Percentiles rank a stretch among this genome's conserved stretches.
phyloP scores from a whole-genome alignment of 1,140 invertebrate genomes.

The Yoshiicerus persimilis region DNA sequence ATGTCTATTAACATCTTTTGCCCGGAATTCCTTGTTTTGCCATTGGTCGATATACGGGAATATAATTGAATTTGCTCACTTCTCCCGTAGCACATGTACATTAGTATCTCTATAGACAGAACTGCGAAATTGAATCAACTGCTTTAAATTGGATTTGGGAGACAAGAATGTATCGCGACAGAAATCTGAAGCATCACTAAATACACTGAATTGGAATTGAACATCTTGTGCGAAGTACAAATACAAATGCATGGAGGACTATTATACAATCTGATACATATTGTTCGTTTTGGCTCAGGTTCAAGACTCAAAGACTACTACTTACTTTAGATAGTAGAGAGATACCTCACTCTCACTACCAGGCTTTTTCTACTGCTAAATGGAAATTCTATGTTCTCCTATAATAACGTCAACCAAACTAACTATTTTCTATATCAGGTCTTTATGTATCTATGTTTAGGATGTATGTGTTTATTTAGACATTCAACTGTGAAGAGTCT shows the following conservation, averaged over 20 bases:
- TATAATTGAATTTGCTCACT: slow-evolving; percentile 57
- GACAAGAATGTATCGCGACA: neutral
- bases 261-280: neutral
- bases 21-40: slow-evolving; percentile 32
- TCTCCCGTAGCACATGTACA: slow-evolving; percentile 35
- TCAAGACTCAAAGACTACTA: neutral
- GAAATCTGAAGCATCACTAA: neutral
- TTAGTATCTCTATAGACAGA: neutral
- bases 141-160: neutral
- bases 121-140: neutral
- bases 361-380: neutral
- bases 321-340: no score
- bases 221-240: neutral
- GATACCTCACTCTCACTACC: no score
- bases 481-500: neutral
- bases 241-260: neutral
- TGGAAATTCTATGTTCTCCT: neutral
- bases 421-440: no score
- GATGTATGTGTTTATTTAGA: neutral
- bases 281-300: neutral
- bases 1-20: neutral
- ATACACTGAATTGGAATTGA: neutral
- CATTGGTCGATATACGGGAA: slow-evolving; percentile 44
- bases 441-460: no score
- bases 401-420: no score